Conservation (phyloP, 2,797 vertebrate species). For the Graptemys geographica region DNA sequence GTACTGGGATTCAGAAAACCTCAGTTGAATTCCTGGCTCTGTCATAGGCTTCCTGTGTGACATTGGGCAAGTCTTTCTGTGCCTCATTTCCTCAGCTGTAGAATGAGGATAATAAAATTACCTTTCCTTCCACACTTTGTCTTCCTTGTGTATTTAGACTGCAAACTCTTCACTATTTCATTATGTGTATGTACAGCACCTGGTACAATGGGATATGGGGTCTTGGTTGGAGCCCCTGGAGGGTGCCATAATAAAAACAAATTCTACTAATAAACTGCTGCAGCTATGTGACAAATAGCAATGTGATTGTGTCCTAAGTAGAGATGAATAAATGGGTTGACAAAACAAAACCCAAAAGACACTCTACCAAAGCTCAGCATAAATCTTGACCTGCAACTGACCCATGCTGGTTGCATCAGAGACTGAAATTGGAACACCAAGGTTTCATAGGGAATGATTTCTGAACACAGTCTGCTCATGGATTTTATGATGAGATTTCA, state of each 20-base stretch:
- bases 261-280: not conserved
- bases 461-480: not conserved
- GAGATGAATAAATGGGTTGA: not conserved
- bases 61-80: not conserved
- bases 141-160: not conserved
- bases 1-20: not conserved
- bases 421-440: not conserved
- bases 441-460: not conserved
- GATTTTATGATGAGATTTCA: too few relatives aligned
- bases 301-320: not conserved
- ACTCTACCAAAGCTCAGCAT: not conserved
- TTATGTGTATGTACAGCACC: not conserved
- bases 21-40: not conserved
- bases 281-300: not conserved
- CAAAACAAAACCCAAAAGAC: not conserved
- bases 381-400: not conserved
- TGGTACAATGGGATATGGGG: not conserved
- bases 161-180: not conserved
- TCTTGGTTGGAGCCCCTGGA: not conserved
- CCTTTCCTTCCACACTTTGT: not conserved
- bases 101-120: not conserved
- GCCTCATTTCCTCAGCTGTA: not conserved
- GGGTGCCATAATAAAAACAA: not conserved
- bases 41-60: not conserved
- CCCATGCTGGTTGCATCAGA: not conserved